Conservation (phyloP, 2,797 vertebrate genomes). For the Tarsius wallacei region DNA sequence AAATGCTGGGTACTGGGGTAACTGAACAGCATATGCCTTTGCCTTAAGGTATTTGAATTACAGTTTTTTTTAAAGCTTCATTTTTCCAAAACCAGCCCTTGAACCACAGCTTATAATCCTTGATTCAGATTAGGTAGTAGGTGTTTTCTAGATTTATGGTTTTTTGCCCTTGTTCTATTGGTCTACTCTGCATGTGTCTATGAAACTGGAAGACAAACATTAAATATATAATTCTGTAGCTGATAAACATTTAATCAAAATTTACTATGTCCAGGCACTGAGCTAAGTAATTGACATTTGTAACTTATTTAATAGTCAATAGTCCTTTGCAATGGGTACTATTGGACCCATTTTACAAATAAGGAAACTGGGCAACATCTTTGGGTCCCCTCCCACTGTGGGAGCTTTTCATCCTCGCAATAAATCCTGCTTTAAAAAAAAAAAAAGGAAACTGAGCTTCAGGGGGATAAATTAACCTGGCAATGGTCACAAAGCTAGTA, state of each 20-base stretch:
- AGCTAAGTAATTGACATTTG: slow-evolving; percentile 10
- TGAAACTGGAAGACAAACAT: slow-evolving; percentile 23
- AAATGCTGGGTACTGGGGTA: not conserved
- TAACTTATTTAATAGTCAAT: not conserved
- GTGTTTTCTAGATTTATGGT: not conserved
- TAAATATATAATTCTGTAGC: not conserved
- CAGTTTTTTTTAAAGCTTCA: not conserved
- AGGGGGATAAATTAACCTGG: not conserved
- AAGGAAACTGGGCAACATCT: slow-evolving; percentile 13
- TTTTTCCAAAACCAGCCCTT: slow-evolving; percentile 53
- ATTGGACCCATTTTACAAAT: slow-evolving; percentile 16
- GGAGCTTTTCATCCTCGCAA: too few species aligned
- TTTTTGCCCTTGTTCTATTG: slow-evolving; percentile 7
- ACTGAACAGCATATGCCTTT: not conserved
- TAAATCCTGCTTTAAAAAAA: too few species aligned
- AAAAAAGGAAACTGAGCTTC: slow-evolving; percentile 18
- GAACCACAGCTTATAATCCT: slow-evolving; percentile 13
- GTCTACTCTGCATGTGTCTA: not conserved
- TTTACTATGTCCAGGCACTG: not conserved
- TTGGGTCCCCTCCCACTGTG: too few species aligned
- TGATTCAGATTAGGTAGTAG: not conserved
- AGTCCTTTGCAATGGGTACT: not conserved
- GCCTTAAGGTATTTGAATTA: not conserved
- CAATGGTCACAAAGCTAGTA: not conserved
- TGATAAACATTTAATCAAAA: slow-evolving; percentile 15